These are phyloP conservation scores for Okapia johnstoni DNA, from an alignment of 2,113 vertebrate genomes.

Conservation along the genomic window DNA sequence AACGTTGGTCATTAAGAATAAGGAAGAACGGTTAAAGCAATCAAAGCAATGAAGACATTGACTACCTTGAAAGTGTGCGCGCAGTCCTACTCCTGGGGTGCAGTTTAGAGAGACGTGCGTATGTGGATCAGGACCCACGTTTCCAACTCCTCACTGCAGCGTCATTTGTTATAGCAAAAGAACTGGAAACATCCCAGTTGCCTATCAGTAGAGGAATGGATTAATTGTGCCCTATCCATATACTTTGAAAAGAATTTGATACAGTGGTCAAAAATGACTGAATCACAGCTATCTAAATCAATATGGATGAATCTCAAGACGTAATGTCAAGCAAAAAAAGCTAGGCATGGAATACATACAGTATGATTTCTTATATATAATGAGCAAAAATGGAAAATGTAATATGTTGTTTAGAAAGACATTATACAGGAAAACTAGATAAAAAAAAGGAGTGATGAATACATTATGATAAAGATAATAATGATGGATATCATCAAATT, in stretches of 20 bases:
- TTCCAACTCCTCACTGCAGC: neutral
- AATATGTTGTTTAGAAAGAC: neutral
- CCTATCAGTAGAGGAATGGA: neutral
- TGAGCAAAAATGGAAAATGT: neutral
- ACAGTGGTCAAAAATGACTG: slow-evolving; percentile 2
- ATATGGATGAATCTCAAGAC: neutral
- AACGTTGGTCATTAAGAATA: neutral
- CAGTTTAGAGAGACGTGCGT: neutral
- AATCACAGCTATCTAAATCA: neutral
- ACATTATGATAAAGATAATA: neutral
- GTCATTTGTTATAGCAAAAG: neutral
- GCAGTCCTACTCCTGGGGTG: neutral
- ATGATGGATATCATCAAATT: neutral
- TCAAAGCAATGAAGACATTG: neutral
- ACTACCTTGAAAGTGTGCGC: neutral
- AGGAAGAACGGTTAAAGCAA: neutral
- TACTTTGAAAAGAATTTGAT: neutral
- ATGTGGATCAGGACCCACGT: neutral
- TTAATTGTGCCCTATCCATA: neutral
- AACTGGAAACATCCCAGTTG: neutral
- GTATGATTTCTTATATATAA: neutral
- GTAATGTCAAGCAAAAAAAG: neutral
- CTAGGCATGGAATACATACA: neutral
- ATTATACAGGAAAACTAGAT: neutral
- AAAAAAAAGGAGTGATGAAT: neutral